Base-by-base conservation (phyloP, 1,140 invertebrate species). In the Drosophila pseudoananassae region DNA sequence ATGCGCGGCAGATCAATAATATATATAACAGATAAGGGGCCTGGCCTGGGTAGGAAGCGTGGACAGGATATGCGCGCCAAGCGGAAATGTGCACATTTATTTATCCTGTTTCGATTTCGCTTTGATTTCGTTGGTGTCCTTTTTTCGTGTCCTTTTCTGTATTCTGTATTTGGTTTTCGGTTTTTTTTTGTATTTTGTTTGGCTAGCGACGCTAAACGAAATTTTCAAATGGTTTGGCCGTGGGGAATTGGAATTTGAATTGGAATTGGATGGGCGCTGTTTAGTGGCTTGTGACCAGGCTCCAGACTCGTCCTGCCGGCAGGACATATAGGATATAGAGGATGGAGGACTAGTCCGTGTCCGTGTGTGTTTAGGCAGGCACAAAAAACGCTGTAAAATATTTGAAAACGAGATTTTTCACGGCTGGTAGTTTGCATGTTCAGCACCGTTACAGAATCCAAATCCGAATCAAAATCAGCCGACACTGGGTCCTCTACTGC, bases 71-170 rank as follows among this genome's bases (percentile, higher is more conserved):
- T 87, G 83, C 82, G 82, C 83, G 83, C 83, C 83, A 76, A 76
- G 71, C 83, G 83, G 83, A 88, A 88, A 88, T 88, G 83, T 88
- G 83, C 83, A 88, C 83, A 88, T 88, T 88, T 88, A 88, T 88
- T 88, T 88, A 88, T 88, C 83, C 83, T 88, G 83, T 88, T 88
- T 88, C 83, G 83, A 88, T 87, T 88, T 87, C 71, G 83, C 72
- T 88, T 82, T 88, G 83, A 88, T 88, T 77, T 77, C 52, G 55
- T 68, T 74, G 54, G 9, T 52, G 12, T 49, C 38, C 10, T 56
- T 46, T 38, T 45, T 43, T 23, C 10, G 0, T 61, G 36, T 31
- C 8, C 15, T 46, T 75, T 82, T 83, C 57, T 56, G 53, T 61
- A 6, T 15, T 40, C n/a, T n/a, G 20, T 38, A 10, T 12, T n/a